Evolutionary conservation across 2,888 invertebrate genomes (phyloP).

Genomic region (Homarus gammarus): DNA sequence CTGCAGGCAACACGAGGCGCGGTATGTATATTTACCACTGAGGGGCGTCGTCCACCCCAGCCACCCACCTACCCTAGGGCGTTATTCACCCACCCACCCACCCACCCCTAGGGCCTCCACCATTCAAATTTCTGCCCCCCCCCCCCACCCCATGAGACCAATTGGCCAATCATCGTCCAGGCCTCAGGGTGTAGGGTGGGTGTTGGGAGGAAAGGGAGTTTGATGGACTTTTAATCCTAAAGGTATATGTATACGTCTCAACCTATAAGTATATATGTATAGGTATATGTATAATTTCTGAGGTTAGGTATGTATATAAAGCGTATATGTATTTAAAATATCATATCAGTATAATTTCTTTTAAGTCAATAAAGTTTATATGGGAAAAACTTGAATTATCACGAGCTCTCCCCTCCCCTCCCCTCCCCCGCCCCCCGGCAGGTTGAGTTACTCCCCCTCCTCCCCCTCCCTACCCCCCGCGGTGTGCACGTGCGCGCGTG

Average conservation of each 20-base stretch:
- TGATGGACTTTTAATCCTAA: no score
- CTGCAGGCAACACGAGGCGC: slow-evolving; percentile 17
- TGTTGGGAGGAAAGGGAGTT: no score
- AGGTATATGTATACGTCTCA: neutral
- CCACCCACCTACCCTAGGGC: neutral
- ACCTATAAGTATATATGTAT: neutral
- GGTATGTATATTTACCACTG: neutral
- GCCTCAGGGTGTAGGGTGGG: no score
- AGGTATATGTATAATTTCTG: neutral
- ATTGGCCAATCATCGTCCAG: neutral
- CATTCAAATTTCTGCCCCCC: neutral
- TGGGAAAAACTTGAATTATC: no score
- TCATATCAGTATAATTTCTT: no score
- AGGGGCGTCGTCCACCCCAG: neutral
- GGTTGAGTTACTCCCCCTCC: no score
- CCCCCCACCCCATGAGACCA: neutral
- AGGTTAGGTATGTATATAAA: neutral
- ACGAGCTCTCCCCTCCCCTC: neutral
- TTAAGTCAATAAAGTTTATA: no score
- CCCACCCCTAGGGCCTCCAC: neutral
- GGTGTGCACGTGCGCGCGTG: slow-evolving; percentile 5
- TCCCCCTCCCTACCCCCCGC: neutral
- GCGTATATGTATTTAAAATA: no score
- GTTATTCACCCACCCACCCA: neutral
- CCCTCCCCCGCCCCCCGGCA: neutral